A percentile compares a stretch with the other conserved stretches of the same genome.
These are phyloP conservation scores for Hyperoodon ampullatus DNA, from an alignment of 2,113 vertebrate genomes.

Conservation along the genomic window DNA sequence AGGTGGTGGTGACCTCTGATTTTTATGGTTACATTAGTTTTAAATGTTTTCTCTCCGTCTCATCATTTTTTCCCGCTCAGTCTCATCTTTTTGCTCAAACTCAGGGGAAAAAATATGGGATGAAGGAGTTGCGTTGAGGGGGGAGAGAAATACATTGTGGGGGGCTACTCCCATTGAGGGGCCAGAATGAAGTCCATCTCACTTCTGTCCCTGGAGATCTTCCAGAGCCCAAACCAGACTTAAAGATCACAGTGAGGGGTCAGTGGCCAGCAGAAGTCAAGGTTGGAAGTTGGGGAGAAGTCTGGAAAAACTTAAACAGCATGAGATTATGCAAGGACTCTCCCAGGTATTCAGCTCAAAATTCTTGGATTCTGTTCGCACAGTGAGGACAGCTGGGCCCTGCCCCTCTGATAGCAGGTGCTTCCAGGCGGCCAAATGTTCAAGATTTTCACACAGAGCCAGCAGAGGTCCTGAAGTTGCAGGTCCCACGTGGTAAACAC, in stretches of 20 bases:
- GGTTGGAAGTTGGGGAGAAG: not conserved
- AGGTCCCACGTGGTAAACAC: fast-evolving
- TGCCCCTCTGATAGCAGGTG: fast-evolving
- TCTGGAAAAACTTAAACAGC: no score
- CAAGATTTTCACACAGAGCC: fast-evolving
- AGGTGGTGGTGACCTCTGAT: conserved; percentile 79
- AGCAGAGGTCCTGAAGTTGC: fast-evolving
- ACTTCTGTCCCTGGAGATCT: not conserved
- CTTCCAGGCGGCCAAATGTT: fast-evolving
- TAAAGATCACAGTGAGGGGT: no score
- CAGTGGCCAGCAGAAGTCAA: not conserved
- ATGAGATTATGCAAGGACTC: fast-evolving
- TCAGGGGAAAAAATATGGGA: conserved; percentile 10
- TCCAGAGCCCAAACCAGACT: no score
- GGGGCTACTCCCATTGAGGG: fast-evolving
- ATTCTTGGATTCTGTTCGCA: fast-evolving
- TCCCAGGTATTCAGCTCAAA: fast-evolving
- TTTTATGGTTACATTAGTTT: conserved; percentile 78
- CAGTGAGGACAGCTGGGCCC: fast-evolving
- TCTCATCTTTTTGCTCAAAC: not conserved
- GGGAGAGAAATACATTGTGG: conserved; percentile 47
- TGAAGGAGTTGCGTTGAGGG: conserved; percentile 53
- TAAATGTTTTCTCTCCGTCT: conserved; percentile 58
- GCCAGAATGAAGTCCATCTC: not conserved
- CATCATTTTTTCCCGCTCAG: not conserved